Percentiles rank a stretch among this genome's conserved stretches.
Conservation (phyloP, 1,140 invertebrate genomes). For the Drosophila sechellia region DNA sequence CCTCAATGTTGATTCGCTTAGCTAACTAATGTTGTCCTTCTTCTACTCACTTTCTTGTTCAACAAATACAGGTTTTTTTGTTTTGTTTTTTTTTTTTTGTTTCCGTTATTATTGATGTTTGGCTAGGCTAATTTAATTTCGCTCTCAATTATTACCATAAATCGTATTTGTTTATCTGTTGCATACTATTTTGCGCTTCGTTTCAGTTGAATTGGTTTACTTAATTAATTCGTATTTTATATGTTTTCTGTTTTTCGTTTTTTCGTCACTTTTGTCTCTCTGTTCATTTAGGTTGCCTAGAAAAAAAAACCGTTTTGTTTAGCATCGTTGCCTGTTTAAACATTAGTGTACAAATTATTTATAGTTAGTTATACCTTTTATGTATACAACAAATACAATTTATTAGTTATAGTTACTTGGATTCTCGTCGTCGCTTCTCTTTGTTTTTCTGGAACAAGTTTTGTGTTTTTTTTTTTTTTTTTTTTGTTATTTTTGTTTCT, state of each 20-base stretch:
- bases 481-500: slow-evolving; percentile 12
- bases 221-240: not conserved
- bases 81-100: slow-evolving; percentile 18
- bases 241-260: not conserved
- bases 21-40: slow-evolving; percentile 37
- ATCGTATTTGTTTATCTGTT: slow-evolving; percentile 47
- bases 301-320: slow-evolving; percentile 43
- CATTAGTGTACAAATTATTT: slow-evolving; percentile 67
- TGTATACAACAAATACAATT: slow-evolving; percentile 73
- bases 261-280: not conserved
- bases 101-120: slow-evolving; percentile 33
- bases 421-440: slow-evolving; percentile 34
- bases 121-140: slow-evolving; percentile 49
- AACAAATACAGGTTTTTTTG: slow-evolving; percentile 38
- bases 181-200: slow-evolving; percentile 32
- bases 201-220: slow-evolving; percentile 35
- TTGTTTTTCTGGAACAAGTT: slow-evolving; percentile 44
- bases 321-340: slow-evolving; percentile 42
- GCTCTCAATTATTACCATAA: slow-evolving; percentile 38
- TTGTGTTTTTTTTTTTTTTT: slow-evolving; percentile 29
- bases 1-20: slow-evolving; percentile 27
- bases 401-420: slow-evolving; percentile 68
- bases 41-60: slow-evolving; percentile 13
- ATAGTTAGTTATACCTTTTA: slow-evolving; percentile 62
- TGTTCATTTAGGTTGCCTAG: slow-evolving; percentile 34